Conservation (phyloP, 2,113 vertebrate genomes). For the Coptodon bakossiorum region DNA sequence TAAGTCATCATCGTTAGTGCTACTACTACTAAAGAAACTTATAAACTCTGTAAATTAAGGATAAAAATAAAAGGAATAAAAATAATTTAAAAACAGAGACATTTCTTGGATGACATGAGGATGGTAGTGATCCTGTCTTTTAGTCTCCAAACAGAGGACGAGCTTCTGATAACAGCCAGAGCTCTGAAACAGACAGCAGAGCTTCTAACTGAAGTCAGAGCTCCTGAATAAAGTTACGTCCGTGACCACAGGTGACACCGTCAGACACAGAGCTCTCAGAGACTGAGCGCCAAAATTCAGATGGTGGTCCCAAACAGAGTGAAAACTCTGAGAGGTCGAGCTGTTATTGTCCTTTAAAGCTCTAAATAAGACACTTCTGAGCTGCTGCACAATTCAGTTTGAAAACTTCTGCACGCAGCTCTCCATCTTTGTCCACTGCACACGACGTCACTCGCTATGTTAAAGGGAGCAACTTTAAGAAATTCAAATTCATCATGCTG, state of each 20-base stretch:
- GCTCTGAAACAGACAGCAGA: neutral
- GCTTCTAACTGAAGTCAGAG: neutral
- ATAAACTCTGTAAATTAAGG: neutral
- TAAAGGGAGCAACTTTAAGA: neutral
- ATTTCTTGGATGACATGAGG: neutral
- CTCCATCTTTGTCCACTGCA: neutral
- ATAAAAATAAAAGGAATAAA: neutral
- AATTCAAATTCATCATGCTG: neutral
- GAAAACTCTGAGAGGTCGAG: no score
- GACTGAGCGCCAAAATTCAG: accelerated
- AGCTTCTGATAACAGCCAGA: accelerated
- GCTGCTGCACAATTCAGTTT: neutral
- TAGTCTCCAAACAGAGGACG: neutral
- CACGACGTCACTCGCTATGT: accelerated
- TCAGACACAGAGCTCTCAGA: neutral
- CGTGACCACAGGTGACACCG: neutral
- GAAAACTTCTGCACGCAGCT: neutral
- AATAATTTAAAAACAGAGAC: neutral
- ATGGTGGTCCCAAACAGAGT: neutral
- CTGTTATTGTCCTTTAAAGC: neutral
- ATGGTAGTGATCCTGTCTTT: accelerated
- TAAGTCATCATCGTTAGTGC: neutral
- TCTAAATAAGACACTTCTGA: neutral
- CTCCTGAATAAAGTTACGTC: neutral
- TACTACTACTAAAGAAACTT: accelerated